Conservation (phyloP, 2,113 vertebrate genomes). For the Sigmodon hispidus region DNA sequence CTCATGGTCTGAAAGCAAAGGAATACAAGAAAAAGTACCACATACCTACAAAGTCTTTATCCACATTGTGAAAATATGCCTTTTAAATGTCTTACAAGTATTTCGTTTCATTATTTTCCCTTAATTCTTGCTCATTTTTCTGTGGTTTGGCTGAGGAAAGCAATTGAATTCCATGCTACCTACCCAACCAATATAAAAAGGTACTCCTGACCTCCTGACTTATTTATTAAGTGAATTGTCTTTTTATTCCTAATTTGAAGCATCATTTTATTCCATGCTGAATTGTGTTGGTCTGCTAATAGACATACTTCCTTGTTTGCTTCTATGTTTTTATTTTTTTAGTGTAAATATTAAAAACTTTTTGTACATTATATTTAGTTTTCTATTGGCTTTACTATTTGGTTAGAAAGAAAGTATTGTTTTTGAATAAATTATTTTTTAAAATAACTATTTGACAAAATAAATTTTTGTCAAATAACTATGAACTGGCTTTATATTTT, state of each 20-base stretch:
- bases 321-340: not conserved
- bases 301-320: not conserved
- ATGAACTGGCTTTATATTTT: not conserved
- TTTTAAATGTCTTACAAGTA: not conserved
- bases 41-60: not conserved
- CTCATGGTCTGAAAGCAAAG: not conserved
- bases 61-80: not conserved
- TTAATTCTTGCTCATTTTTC: not conserved
- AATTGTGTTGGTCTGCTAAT: not conserved
- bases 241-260: not conserved
- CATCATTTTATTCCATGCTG: not conserved
- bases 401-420: not conserved
- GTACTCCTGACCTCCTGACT: not conserved
- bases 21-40: not conserved
- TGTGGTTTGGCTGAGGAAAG: not conserved
- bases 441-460: conserved; percentile 57
- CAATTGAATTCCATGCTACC: not conserved
- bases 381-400: conserved; percentile 46
- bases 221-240: not conserved
- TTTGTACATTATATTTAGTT: not conserved
- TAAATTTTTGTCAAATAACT: not conserved
- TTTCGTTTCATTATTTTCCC: conserved; percentile 31
- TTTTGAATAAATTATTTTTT: conserved; percentile 45
- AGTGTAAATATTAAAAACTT: not conserved
- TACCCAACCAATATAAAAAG: not conserved